phyloP scores from a whole-genome alignment of 2,888 invertebrate genomes.

The Sinelater perroti region DNA sequence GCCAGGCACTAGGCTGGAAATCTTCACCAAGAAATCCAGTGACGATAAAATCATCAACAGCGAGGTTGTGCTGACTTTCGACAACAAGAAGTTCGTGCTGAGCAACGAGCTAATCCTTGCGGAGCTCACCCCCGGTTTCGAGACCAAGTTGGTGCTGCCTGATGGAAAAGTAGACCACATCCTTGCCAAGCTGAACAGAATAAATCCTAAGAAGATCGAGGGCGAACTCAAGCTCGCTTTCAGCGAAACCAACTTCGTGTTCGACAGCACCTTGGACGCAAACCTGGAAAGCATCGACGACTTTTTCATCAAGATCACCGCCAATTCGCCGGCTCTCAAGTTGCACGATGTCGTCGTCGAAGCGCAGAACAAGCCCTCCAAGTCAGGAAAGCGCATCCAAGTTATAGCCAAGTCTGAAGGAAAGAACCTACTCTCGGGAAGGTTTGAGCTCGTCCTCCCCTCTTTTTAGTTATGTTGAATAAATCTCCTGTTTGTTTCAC shows the following conservation, averaged over 20 bases:
- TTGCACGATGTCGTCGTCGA: conserved; percentile 72
- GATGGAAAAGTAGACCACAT: conserved; percentile 58
- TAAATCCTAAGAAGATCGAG: conserved; percentile 68
- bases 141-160: conserved; percentile 67
- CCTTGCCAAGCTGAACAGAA: conserved; percentile 58
- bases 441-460: conserved; percentile 59
- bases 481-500: conserved; percentile 26
- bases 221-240: conserved; percentile 61
- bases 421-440: conserved; percentile 75
- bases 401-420: conserved; percentile 71
- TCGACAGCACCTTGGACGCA: conserved; percentile 66
- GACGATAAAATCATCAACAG: conserved; percentile 52
- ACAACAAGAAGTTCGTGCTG: conserved; percentile 68
- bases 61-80: conserved; percentile 63
- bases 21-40: conserved; percentile 59
- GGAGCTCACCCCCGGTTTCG: conserved; percentile 65
- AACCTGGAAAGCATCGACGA: conserved; percentile 70
- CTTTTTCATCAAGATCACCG: conserved; percentile 68
- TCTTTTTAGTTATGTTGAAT: neutral
- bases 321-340: conserved; percentile 71
- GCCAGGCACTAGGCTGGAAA: conserved; percentile 63
- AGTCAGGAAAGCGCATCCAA: conserved; percentile 69
- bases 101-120: conserved; percentile 65
- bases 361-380: conserved; percentile 69
- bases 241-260: conserved; percentile 58